These are phyloP conservation scores for Coptodon bakossiorum DNA, from an alignment of 2,113 vertebrate species.

Conservation along the genomic window DNA sequence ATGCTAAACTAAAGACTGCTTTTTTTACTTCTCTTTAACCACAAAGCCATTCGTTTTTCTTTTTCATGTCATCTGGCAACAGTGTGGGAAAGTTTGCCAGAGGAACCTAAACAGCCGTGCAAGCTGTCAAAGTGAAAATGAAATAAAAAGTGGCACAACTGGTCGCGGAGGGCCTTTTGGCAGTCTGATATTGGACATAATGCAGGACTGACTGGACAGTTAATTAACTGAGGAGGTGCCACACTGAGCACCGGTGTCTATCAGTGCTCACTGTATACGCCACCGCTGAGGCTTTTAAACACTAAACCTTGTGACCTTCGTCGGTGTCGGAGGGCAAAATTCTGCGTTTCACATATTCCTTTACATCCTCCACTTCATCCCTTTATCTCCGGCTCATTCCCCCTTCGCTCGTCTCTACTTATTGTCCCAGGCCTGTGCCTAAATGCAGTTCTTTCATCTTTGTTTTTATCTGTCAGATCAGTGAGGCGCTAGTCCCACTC, in stretches of 20 bases:
- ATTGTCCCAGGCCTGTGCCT: constrained; percentile 57
- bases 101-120: background rate
- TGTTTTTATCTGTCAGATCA: constrained; percentile 70
- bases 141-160: background rate
- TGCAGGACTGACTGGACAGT: background rate
- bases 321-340: background rate
- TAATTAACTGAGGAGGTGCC: background rate
- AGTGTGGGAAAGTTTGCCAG: background rate
- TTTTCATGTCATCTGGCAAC: background rate
- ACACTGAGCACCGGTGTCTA: background rate
- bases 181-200: background rate
- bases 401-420: constrained; percentile 14
- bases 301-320: constrained; percentile 22
- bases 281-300: background rate
- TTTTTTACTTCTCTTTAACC: background rate
- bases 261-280: background rate
- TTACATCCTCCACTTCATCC: constrained; percentile 40
- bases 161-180: background rate
- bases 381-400: constrained; percentile 46
- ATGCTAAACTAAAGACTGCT: background rate
- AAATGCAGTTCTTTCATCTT: constrained; percentile 65
- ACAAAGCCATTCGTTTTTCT: background rate
- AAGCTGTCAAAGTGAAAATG: background rate
- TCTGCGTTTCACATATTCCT: background rate
- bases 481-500: constrained; percentile 47